Evolutionary conservation across 2,797 vertebrate species (phyloP), one percentile per base, ranked within the genome.

Genomic region (Sciurus carolinensis): DNA sequence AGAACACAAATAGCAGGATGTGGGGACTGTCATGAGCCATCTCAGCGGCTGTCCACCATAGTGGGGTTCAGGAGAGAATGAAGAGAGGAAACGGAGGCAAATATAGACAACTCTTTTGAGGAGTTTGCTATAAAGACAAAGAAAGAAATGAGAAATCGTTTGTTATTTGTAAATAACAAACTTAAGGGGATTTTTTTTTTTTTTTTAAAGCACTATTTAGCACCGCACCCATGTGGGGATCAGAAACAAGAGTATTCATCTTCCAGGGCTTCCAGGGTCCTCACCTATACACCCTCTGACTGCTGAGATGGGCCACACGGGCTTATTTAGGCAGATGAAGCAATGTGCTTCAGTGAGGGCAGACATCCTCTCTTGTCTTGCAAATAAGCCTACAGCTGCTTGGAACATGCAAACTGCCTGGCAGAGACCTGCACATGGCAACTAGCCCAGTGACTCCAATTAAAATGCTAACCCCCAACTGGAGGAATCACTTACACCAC

Each of bases 321-420:
- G 26, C 75, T 93, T 80, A 66, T 52, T 39, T 13, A 73, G 86
- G 87, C 66, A 77, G 73, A 87, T 76, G 54, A 93, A 84, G 62
- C 80, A 42, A 24, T 0, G 44, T 72, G 67, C 66, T n/a, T 75
- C 57, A 30, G 11, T 0, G 0, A 66, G 59, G n/a, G 26, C 77
- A 88, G 79, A 62, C 59, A 44, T 82, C 89, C 39, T 87, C 71
- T 88, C 52, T 59, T 64, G 86, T 54, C 96, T 91, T 82, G 52
- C 85, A 92, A 95, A 92, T 52, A 95, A 95, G 44, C 44, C 18
- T 39, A 42, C 82, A 81, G 79, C 84, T 93, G 67, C 87, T 94
- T 20, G 26, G 88, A 88, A 86, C 82, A 93, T 54, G 18, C 71
- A 72, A 87, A 44, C 66, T 93, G 47, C 47, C 44, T 44, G 64